Evolutionary conservation across 2,888 invertebrate genomes (phyloP).

Genomic region (Dinocampus coccinellae): DNA sequence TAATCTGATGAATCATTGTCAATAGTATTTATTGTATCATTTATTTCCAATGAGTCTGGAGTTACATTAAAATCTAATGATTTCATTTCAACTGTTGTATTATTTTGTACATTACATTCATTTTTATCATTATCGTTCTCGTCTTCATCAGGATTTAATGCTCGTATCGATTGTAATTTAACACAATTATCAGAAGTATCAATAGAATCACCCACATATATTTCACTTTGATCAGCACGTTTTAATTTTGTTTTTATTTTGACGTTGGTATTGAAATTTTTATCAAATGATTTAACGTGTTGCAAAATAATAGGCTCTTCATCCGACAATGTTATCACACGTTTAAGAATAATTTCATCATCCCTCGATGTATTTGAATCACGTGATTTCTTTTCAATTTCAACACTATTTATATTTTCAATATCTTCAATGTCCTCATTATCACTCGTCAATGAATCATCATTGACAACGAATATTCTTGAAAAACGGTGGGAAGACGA

Average conservation of each 20-base stretch:
- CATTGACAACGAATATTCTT: constrained; percentile 68
- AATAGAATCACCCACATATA: constrained; percentile 63
- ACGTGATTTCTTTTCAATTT: not conserved
- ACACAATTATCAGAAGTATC: constrained; percentile 58
- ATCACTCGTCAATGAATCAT: constrained; percentile 62
- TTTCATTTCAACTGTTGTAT: constrained; percentile 23
- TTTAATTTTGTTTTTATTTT: constrained; percentile 30
- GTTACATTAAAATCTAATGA: constrained; percentile 55
- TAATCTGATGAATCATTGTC: not conserved
- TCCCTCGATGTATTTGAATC: constrained; percentile 59
- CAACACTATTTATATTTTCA: constrained; percentile 52
- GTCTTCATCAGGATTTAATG: constrained; percentile 60
- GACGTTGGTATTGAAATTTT: constrained; percentile 46
- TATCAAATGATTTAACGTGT: constrained; percentile 57
- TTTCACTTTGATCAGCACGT: constrained; percentile 55
- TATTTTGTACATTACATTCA: not conserved
- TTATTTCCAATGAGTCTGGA: constrained; percentile 62
- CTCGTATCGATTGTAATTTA: constrained; percentile 61
- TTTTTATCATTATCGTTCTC: not conserved
- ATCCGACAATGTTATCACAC: constrained; percentile 53
- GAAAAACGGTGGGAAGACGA: constrained; percentile 66
- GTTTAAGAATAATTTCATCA: constrained; percentile 53
- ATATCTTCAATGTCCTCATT: constrained; percentile 65
- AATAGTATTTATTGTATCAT: constrained; percentile 13
- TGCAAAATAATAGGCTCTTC: constrained; percentile 61